phyloP scores from a whole-genome alignment of 2,113 vertebrate species.

The Salvelinus fontinalis region DNA sequence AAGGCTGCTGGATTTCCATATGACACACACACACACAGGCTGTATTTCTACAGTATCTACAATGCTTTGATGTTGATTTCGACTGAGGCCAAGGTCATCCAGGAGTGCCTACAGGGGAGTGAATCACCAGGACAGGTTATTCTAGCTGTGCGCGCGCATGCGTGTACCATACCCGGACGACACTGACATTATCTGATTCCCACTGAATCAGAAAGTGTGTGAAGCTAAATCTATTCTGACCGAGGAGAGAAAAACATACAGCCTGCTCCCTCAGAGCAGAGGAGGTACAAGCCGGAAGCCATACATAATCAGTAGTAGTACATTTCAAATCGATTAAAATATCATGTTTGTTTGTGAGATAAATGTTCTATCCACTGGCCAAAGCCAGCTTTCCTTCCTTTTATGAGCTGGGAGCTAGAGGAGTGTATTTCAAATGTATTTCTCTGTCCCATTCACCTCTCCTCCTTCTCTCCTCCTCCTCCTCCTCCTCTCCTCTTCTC shows the following conservation, averaged over 20 bases:
- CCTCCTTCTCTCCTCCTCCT: too few relatives aligned
- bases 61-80: slow-evolving; percentile 21
- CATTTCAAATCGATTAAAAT: slow-evolving; percentile 2
- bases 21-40: background rate
- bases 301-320: background rate
- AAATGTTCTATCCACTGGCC: background rate
- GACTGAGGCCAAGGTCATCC: slow-evolving; percentile 23
- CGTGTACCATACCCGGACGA: background rate
- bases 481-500: background rate
- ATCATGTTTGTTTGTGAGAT: background rate
- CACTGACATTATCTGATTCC: too few relatives aligned
- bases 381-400: background rate
- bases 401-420: background rate
- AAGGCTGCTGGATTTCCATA: slow-evolving; percentile 13
- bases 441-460: too few relatives aligned
- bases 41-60: background rate
- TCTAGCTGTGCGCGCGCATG: background rate
- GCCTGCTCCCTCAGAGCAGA: background rate
- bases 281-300: slow-evolving; percentile 4
- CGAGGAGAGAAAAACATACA: background rate
- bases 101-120: background rate
- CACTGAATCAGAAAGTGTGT: too few relatives aligned
- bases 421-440: background rate
- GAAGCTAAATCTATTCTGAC: background rate
- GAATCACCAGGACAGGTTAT: slow-evolving; percentile 6